Evolutionary conservation across 2,797 vertebrate genomes (phyloP), one percentile per base, ranked within the genome.

Genomic region (Lates japonicus): DNA sequence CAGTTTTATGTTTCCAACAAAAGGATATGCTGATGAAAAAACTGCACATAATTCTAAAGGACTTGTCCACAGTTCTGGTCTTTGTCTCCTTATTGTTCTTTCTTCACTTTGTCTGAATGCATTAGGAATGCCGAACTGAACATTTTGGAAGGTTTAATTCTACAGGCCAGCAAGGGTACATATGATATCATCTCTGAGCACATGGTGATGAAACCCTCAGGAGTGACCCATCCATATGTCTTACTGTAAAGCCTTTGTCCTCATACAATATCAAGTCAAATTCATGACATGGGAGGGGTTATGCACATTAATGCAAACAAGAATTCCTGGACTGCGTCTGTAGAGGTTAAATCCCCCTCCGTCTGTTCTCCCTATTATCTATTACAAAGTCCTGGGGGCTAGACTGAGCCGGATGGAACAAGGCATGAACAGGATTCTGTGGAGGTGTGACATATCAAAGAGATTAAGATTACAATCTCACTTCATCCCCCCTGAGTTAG

Each of bases 381-480:
- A 7, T 73, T 64, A 63, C 49, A 61, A 73, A 37, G 59, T 82
- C 85, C 80, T 41, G 9, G 9, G 55, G 78, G 76, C 68, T 19
- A 35, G 55, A 46, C 59, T 78, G 80, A 88, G 60, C 68, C 0
- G 33, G 59, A 52, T 59, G 67, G 67, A 79, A 64, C 3, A 12
- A 73, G 64, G 72, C 69, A 59, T 46, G 68, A 78, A 81, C 75
- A 78, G 54, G 63, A 70, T 60, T 78, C 78, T 65, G 60, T 52
- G 62, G 57, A 81, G 76, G 74, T 78, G 63, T 80, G 78, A 86
- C 76, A 81, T 85, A 85, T 87, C 80, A 79, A 51, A 74, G 52
- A 82, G 85, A 91, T 90, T 88, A 87, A 80, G 87, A 88, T 90
- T 82, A 82, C 31, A 71, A 90, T 90, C 79, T 80, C 46, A 68